phyloP scores from a whole-genome alignment of 2,888 invertebrate genomes.

The Euplexia lucipara region DNA sequence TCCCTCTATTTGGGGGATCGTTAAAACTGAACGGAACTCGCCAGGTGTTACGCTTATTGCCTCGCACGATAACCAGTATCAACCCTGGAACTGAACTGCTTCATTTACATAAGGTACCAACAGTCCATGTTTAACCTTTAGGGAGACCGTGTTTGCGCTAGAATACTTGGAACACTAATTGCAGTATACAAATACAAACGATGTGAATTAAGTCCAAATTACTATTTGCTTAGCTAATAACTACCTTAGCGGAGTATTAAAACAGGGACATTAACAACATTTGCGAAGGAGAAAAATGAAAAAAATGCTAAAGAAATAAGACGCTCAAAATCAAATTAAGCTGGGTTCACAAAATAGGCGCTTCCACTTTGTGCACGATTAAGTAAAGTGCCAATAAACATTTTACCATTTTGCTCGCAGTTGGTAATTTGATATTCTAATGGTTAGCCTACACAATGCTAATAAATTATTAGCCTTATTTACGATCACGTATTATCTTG shows the following conservation, averaged over 20 bases:
- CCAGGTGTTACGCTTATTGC: constrained; percentile 57
- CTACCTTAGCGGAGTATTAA: constrained; percentile 7
- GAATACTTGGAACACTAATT: constrained; percentile 37
- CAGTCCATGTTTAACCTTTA: constrained; percentile 27
- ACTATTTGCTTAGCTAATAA: constrained; percentile 16
- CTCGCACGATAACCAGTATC: constrained; percentile 36
- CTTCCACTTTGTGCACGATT: constrained; percentile 65
- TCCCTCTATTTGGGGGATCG: constrained; percentile 43
- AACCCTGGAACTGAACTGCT: constrained; percentile 22
- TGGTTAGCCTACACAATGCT: constrained; percentile 47
- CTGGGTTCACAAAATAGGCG: constrained; percentile 51
- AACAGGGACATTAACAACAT: not conserved
- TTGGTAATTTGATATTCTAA: constrained; percentile 62
- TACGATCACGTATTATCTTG: constrained; percentile 56
- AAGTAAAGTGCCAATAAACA: constrained; percentile 65
- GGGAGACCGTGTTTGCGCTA: constrained; percentile 14
- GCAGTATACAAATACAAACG: constrained; percentile 1
- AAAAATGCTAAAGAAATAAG: constrained; percentile 43
- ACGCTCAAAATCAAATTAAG: constrained; percentile 57
- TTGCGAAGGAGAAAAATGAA: constrained; percentile 24
- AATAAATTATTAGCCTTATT: constrained; percentile 60
- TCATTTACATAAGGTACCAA: constrained; percentile 42
- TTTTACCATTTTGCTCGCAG: constrained; percentile 56
- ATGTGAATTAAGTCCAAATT: constrained; percentile 9
- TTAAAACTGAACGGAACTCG: constrained; percentile 45